Base-by-base conservation (phyloP, 2,888 invertebrate genomes). In the Cryptocheilus praepositus region DNA sequence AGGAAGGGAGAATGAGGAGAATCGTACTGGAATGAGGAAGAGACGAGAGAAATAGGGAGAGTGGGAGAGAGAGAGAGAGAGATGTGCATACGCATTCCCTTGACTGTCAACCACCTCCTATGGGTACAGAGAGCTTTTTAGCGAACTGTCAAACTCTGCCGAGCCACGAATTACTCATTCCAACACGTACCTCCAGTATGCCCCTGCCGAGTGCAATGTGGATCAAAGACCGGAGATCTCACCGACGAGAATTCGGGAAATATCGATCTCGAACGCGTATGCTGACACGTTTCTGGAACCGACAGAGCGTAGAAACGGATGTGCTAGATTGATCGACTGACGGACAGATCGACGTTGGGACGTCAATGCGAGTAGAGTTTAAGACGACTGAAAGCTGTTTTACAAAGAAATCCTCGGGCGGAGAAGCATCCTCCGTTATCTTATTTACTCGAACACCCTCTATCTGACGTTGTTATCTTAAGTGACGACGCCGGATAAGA, bases 121-220 rank as follows among this genome's bases (percentile, higher is more conserved):
- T 65, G 65, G 67, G 49, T 57, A 64, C 74, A 66, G 67, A 70
- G 70, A 74, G 72, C 73, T 81, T 81, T 81, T 79, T 77, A 73
- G 80, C 73, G 44, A 79, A 80, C 80, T 80, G 79, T 80, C 81
- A 81, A 81, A 81, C 80, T 81, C 67, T 57, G 56, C 67, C 63
- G 73, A 71, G 70, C 68, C 69, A 67, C 70, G 74, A 81, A 80
- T 80, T 80, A 79, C 77, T 79, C 74, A 71, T 79, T 77, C 73
- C 74, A 75, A 58, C 65, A 59, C 66, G 67, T 70, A 49, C 55
- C 58, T 64, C 67, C 61, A 57, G 61, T 67, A 67, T 62, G 71
- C 63, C 57, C 72, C 74, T 67, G 61, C 72, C 66, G 18, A 54
- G 61, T 54, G 62, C 61, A 52, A 60, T 21, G 56, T 64, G 69